phyloP scores from a whole-genome alignment of 1,140 invertebrate genomes.

The Melipona quadrifasciata region DNA sequence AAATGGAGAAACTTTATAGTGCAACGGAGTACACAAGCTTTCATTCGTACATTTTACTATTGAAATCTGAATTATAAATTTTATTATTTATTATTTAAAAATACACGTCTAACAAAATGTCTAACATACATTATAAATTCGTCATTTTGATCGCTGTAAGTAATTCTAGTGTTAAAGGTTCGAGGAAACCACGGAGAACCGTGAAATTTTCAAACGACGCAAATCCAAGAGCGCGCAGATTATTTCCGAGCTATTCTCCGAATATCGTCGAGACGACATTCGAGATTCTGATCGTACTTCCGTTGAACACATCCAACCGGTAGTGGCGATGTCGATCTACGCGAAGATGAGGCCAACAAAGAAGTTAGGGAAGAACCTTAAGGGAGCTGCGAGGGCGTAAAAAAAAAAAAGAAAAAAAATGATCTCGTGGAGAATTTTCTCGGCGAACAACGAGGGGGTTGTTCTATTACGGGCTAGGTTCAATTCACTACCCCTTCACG shows the following conservation, averaged over 20 bases:
- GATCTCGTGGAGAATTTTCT: constrained; percentile 22
- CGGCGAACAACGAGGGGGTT: not conserved
- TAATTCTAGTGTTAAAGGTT: not conserved
- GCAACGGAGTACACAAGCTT: no score
- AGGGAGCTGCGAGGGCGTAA: not conserved
- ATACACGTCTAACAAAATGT: no score
- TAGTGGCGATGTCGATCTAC: not conserved
- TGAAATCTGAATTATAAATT: no score
- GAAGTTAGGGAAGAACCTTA: not conserved
- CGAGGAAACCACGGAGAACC: not conserved
- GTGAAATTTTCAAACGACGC: not conserved
- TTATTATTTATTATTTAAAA: no score
- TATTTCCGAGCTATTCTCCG: not conserved
- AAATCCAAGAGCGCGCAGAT: not conserved
- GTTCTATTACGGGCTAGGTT: not conserved
- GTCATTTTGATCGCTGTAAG: no score
- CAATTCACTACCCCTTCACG: constrained; percentile 24
- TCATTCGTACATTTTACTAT: no score
- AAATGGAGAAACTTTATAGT: no score
- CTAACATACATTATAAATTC: no score
- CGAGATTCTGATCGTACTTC: not conserved
- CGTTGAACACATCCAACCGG: not conserved
- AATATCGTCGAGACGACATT: not conserved
- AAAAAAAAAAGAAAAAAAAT: not conserved
- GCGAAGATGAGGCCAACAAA: not conserved